Evolutionary conservation across 2,888 invertebrate genomes (phyloP), one percentile per base, ranked within the genome.

Genomic region (Gerris lacustris): DNA sequence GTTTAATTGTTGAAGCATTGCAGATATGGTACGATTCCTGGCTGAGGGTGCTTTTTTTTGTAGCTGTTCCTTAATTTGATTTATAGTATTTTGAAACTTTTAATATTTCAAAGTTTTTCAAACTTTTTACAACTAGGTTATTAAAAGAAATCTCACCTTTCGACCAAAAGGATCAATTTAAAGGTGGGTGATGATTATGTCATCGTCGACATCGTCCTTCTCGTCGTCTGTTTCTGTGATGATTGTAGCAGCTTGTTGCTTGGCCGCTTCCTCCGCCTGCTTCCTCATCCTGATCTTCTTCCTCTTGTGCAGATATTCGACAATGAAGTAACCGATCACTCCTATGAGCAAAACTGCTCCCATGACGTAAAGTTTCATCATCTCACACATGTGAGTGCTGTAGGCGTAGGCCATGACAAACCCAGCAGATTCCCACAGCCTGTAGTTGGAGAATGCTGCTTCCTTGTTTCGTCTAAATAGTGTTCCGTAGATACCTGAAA

Each of bases 331-430:
- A 69, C 94, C 91, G 67, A 86, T 80, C 74, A 90, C 85, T 18
- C 94, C 94, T 68, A 87, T 79, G 18, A 88, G 80, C 7, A 94
- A 83, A 45, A 92, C 89, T n/a, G 85, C 85, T 80, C 92, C 82
- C 84, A 93, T 86, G 31, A 93, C 90, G 80, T 91, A 92, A 0
- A 94, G 85, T 83, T 94, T 94, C 87, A 89, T 89, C 73, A 88
- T 83, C 70, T 92, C 90, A 81, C 93, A 93, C 44, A 93, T 83
- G 77, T 91, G 91, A 44, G 91, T 92, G 76, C 92, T 92, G 82
- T 92, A 93, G 0, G 92, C 92, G 79, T 93, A 94, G 9, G 93
- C 92, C 67, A 93, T 88, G 45, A 94, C 93, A 80, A 94, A 94
- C 4, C 94, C 94, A 5, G 89, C 87, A 69, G 91, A 91, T 81